These are phyloP conservation scores for Strigops habroptila DNA, from an alignment of 2,113 vertebrate genomes.

Conservation along the genomic window DNA sequence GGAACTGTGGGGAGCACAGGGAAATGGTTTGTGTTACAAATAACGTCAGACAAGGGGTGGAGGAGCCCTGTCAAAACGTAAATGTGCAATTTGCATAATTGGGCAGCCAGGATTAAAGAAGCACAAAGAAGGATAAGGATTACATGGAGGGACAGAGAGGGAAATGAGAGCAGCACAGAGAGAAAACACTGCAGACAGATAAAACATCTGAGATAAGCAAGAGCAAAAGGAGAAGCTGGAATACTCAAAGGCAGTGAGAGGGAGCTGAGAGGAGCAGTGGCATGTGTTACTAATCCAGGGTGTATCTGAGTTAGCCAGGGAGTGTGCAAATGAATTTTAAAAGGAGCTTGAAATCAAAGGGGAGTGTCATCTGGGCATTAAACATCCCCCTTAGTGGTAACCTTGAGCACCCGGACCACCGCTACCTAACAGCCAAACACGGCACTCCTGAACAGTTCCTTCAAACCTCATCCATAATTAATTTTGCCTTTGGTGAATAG, in stretches of 20 bases:
- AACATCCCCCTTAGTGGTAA: conserved; percentile 17
- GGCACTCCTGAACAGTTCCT: neutral
- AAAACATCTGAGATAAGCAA: conserved; percentile 33
- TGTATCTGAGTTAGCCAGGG: neutral
- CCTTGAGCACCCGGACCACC: neutral
- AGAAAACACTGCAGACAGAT: conserved; percentile 2
- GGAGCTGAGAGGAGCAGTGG: neutral
- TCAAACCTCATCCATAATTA: conserved; percentile 50
- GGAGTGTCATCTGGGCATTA: conserved; percentile 26
- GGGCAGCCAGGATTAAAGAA: conserved; percentile 55
- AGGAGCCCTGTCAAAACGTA: conserved; percentile 56
- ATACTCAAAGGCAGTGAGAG: neutral
- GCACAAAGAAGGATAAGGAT: conserved; percentile 22
- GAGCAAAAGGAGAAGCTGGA: neutral
- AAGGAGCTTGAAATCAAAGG: conserved; percentile 48
- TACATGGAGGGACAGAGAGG: neutral
- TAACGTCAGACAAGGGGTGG: neutral
- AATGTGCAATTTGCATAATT: conserved; percentile 61
- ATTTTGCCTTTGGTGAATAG: conserved; percentile 43
- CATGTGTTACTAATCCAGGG: neutral
- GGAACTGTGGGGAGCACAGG: neutral
- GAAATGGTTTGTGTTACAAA: conserved; percentile 12
- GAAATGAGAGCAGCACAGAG: neutral
- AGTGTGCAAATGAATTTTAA: conserved; percentile 34
- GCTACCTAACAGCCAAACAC: conserved; percentile 6